A percentile compares a stretch with the other conserved stretches of the same genome.
Evolutionary conservation across 2,888 invertebrate genomes (phyloP).

Genomic region (Platerodrilus igneus): DNA sequence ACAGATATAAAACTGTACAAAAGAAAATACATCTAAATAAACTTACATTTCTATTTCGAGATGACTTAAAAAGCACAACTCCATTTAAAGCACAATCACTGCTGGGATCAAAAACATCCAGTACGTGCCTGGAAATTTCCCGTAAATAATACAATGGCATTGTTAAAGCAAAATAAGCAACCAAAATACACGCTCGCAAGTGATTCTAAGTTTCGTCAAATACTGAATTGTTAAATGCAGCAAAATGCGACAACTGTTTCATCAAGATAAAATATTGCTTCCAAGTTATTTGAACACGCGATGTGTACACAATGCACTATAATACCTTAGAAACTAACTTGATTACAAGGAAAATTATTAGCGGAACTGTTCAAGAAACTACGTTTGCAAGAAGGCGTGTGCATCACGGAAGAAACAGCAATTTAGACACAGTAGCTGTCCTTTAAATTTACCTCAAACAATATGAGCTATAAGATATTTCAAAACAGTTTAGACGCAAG

Average conservation of each 20-base stretch:
- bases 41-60: slow-evolving; percentile 4
- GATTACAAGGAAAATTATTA: no score
- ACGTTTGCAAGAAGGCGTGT: no score
- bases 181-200: not conserved
- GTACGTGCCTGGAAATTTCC: slow-evolving; percentile 32
- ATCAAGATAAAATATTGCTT: slow-evolving; percentile 19
- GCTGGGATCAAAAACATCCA: slow-evolving; percentile 1
- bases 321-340: no score
- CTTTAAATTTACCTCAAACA: no score
- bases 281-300: slow-evolving; percentile 9
- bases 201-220: not conserved
- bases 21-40: slow-evolving; percentile 1
- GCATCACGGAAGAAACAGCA: no score
- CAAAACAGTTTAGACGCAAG: no score
- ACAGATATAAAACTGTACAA: no score
- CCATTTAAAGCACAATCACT: slow-evolving; percentile 7
- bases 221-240: slow-evolving; percentile 12
- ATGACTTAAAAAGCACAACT: slow-evolving; percentile 14
- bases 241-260: slow-evolving; percentile 20
- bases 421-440: no score
- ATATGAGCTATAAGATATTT: no score
- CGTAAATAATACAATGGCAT: slow-evolving; percentile 37
- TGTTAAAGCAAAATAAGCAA: slow-evolving; percentile 6
- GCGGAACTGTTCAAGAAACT: no score
- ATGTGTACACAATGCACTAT: no score